Evolutionary conservation across 2,888 invertebrate genomes (phyloP), one percentile per base, ranked within the genome.

Genomic region (Cremastinae sp.): DNA sequence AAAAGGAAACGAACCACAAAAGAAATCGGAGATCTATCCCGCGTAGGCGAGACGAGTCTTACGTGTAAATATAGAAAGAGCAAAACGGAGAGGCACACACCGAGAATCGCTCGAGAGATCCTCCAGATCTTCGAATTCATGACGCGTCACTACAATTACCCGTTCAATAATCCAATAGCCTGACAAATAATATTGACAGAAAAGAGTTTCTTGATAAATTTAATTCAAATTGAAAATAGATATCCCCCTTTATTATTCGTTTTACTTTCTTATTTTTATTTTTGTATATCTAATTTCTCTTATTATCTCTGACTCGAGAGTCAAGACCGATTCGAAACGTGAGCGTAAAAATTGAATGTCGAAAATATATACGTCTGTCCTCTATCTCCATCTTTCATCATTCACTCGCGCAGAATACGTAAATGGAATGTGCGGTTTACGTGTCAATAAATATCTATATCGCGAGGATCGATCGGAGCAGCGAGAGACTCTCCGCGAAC

Each of bases 11-110:
- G 47, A 70, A 53, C 28, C 59, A 45, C 43, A 16, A 49, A 55
- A 70, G 53, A 70, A 51, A 70, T 70, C 61, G 62, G 37, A 55
- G 70, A 70, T 70, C 53, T 70, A 70, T 70, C 61, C 61, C 53
- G 70, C 70, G 70, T 70, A 70, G 70, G 70, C 70, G 70, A 53
- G 70, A 70, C 37, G 62, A 55, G 18, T 43, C 18, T 43, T 3
- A 35, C 51, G 39, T 35, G 16, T 10, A 45, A 28, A n/a, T 28
- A 37, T 20, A 62, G 35, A 51, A 28, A 14, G 14, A 61, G 16
- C 5, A 12, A 62, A 12, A 43, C 8, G 41, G 18, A 16, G 16
- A 16, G 16, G 20, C 41, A n/a, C 41, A 20, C 28, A 28, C 49
- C 35, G n/a, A 59, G 51, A 51, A 51, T 35, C 59, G 39, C 37